A percentile compares a stretch with the other conserved stretches of the same genome.
Evolutionary conservation across 2,888 invertebrate genomes (phyloP).

Genomic region (Metopia argyrocephala): DNA sequence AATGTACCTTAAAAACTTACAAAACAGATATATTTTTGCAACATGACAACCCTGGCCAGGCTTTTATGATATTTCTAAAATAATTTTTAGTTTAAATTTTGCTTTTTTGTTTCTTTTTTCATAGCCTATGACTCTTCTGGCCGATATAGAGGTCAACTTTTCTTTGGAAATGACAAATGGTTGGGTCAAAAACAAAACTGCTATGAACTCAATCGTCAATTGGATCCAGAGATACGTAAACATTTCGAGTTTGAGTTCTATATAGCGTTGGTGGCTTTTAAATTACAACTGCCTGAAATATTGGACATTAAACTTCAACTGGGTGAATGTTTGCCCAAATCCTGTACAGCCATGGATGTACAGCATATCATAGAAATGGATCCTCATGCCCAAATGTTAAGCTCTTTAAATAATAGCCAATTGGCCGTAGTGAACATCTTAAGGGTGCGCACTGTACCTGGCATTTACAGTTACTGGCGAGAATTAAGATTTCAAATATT

Average conservation of each 20-base stretch:
- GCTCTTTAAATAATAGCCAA: constrained; percentile 63
- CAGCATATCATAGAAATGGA: constrained; percentile 78
- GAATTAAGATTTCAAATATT: constrained; percentile 85
- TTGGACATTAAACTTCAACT: constrained; percentile 83
- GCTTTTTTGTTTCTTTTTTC: background rate
- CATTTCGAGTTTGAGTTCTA: constrained; percentile 76
- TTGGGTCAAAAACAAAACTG: constrained; percentile 86
- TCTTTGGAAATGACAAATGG: constrained; percentile 91
- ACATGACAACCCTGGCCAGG: background rate
- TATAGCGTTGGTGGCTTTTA: constrained; percentile 72
- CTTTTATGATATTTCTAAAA: background rate
- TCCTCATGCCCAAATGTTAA: constrained; percentile 74
- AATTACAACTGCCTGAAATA: constrained; percentile 69
- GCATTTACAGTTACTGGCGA: constrained; percentile 82
- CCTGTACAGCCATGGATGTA: constrained; percentile 82
- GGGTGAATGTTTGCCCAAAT: constrained; percentile 87
- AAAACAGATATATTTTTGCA: too few species aligned
- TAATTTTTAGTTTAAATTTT: background rate
- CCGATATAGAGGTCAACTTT: constrained; percentile 86
- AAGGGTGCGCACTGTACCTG: constrained; percentile 84
- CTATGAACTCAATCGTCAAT: constrained; percentile 79
- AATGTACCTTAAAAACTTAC: too few species aligned
- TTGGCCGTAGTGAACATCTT: constrained; percentile 79
- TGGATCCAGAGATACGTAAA: constrained; percentile 70
- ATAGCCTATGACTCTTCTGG: constrained; percentile 89